A percentile compares a stretch with the other conserved stretches of the same genome.
Conservation (phyloP, 2,888 invertebrate species). For the Rapana venosa region DNA sequence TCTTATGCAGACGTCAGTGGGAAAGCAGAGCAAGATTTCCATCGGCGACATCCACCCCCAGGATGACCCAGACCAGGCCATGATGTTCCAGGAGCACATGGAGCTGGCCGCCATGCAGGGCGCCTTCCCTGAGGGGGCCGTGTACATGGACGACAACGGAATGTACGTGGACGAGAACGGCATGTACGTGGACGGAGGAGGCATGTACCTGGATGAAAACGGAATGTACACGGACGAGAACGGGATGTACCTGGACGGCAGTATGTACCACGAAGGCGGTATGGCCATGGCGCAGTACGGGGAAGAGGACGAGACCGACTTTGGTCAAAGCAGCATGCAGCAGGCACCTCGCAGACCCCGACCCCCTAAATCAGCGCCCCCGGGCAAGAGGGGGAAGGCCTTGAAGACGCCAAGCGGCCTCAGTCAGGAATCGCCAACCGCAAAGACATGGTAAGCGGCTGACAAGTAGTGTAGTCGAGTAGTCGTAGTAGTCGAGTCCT, state of each 20-base stretch:
- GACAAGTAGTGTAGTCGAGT: not conserved
- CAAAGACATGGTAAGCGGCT: not conserved
- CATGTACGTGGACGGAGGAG: not conserved
- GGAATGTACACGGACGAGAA: not conserved
- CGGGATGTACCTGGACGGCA: not conserved
- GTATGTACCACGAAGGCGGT: not conserved
- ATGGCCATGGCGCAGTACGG: not conserved
- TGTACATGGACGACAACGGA: not conserved
- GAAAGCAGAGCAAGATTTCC: not conserved
- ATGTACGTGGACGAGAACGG: not conserved
- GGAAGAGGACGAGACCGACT: not conserved
- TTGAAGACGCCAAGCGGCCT: not conserved
- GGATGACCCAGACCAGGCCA: not conserved
- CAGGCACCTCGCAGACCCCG: not conserved
- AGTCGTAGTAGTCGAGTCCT: too few species aligned
- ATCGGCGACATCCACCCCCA: conserved; percentile 20
- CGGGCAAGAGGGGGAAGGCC: not conserved
- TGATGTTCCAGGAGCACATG: not conserved
- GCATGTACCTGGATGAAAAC: not conserved
- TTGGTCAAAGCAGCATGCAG: too few species aligned
- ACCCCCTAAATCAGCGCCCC: not conserved
- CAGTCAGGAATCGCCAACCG: not conserved
- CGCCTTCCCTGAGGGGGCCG: not conserved
- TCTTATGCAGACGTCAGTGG: not conserved
- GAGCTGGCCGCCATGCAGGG: conserved; percentile 7